Conservation (phyloP, 1,140 invertebrate species). For the Sminthurinus signatus region DNA sequence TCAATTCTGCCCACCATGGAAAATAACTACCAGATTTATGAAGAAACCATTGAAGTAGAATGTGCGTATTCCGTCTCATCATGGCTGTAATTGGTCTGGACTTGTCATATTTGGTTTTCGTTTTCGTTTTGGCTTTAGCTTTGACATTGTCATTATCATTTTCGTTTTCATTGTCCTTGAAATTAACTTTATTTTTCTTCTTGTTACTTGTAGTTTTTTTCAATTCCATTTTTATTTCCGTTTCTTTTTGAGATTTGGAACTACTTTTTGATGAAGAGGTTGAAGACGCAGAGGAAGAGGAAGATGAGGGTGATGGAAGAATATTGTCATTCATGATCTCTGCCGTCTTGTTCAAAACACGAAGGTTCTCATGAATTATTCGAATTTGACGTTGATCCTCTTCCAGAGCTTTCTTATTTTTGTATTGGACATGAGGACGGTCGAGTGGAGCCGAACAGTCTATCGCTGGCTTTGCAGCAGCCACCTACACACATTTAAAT, state of each 20-base stretch:
- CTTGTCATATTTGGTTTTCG: too few species aligned
- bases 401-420: conserved; percentile 33
- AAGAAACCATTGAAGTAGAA: conserved; percentile 35
- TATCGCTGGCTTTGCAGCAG: conserved; percentile 32
- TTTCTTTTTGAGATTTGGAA: neutral
- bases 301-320: neutral
- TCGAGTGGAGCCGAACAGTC: conserved; percentile 25
- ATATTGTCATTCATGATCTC: conserved; percentile 31
- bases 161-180: too few species aligned
- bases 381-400: conserved; percentile 27
- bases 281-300: neutral
- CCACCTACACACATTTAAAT: conserved; percentile 32
- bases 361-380: conserved; percentile 35
- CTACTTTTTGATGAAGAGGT: neutral
- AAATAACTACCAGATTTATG: conserved; percentile 35
- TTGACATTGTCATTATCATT: too few species aligned
- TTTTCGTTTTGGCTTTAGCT: too few species aligned
- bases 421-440: conserved; percentile 32
- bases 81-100: conserved; percentile 16
- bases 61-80: conserved; percentile 25
- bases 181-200: too few species aligned
- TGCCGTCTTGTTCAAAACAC: conserved; percentile 31
- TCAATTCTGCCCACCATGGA: conserved; percentile 38
- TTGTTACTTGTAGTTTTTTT: too few species aligned
- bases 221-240: too few species aligned